Conservation (phyloP, 2,797 vertebrate species). For the Leucoraja ocellata region DNA sequence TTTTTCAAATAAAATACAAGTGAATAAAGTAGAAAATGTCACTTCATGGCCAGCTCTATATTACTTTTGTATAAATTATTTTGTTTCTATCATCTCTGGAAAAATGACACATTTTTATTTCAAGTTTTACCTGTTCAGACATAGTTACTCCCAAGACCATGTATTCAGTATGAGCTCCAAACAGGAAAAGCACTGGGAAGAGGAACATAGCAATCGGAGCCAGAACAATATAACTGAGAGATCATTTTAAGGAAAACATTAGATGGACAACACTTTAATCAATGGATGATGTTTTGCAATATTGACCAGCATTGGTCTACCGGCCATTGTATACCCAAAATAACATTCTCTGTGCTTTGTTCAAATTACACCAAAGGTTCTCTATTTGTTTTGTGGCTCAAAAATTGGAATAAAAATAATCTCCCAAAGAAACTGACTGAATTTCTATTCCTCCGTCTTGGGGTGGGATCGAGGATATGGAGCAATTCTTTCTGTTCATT, state of each 20-base stretch:
- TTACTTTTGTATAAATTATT: background rate
- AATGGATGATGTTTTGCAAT: background rate
- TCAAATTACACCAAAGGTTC: background rate
- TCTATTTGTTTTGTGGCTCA: background rate
- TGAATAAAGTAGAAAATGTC: background rate
- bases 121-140: conserved; percentile 27
- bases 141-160: conserved; percentile 21
- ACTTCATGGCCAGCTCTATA: background rate
- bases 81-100: background rate
- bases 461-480: too few relatives aligned
- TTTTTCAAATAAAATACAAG: background rate
- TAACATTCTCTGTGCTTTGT: background rate
- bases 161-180: conserved; percentile 31
- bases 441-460: background rate
- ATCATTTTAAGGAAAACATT: conserved; percentile 10
- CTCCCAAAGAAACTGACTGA: background rate
- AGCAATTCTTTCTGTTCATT: too few relatives aligned
- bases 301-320: background rate
- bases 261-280: background rate
- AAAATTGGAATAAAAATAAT: background rate
- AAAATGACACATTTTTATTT: too few relatives aligned
- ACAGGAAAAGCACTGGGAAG: conserved; percentile 33
- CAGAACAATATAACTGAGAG: conserved; percentile 2
- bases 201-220: background rate
- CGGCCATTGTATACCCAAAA: background rate